phyloP scores from a whole-genome alignment of 2,888 invertebrate species.

The Hypena proboscidalis region DNA sequence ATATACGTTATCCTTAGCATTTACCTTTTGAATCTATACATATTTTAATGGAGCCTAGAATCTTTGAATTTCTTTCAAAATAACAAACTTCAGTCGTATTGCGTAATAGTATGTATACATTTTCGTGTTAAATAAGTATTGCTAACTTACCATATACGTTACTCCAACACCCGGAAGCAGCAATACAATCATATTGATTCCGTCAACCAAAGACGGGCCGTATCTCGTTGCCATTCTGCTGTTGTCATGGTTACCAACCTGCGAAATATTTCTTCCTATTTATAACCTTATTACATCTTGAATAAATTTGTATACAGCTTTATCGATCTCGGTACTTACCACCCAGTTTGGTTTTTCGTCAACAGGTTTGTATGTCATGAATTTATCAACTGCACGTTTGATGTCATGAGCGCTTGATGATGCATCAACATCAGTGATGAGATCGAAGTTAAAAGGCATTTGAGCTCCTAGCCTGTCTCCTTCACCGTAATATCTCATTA shows the following conservation, averaged over 20 bases:
- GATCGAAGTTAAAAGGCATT: slow-evolving; percentile 92
- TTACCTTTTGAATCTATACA: too few relatives aligned
- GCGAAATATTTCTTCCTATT: slow-evolving; percentile 27
- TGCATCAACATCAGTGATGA: slow-evolving; percentile 86
- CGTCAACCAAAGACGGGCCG: slow-evolving; percentile 87
- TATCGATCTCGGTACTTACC: slow-evolving; percentile 77
- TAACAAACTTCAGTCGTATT: too few relatives aligned
- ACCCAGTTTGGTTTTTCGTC: slow-evolving; percentile 90
- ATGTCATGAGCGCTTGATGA: slow-evolving; percentile 87
- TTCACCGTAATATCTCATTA: slow-evolving; percentile 88
- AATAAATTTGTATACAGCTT: slow-evolving; percentile 4
- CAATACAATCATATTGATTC: slow-evolving; percentile 89
- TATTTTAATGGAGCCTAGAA: too few relatives aligned
- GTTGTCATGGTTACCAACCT: slow-evolving; percentile 90
- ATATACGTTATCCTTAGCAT: too few relatives aligned
- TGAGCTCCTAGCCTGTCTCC: slow-evolving; percentile 86
- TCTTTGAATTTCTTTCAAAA: too few relatives aligned
- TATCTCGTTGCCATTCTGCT: slow-evolving; percentile 86
- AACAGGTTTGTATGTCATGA: slow-evolving; percentile 87
- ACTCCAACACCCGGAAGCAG: slow-evolving; percentile 91
- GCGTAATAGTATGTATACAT: too few relatives aligned
- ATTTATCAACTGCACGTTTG: slow-evolving; percentile 86
- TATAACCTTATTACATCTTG: slow-evolving; percentile 5
- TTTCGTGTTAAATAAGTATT: not conserved
- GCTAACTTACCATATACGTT: slow-evolving; percentile 85